phyloP scores from a whole-genome alignment of 2,888 invertebrate species.

The Cyclophora albipunctata region DNA sequence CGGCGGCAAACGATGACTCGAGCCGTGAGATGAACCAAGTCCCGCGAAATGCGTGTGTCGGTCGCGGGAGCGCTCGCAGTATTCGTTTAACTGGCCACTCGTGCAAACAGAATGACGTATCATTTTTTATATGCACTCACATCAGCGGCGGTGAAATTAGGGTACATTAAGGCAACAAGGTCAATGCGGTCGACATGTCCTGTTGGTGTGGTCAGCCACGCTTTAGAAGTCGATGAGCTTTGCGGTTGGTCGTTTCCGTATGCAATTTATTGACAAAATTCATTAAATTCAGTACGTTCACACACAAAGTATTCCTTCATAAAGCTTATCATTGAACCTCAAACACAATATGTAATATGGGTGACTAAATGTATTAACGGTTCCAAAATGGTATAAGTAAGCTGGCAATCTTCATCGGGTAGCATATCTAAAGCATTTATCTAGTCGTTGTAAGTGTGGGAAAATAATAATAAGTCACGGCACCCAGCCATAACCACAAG shows the following conservation, averaged over 20 bases:
- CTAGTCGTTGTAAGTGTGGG: slow-evolving; percentile 38
- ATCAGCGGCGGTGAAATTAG: slow-evolving; percentile 59
- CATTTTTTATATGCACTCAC: slow-evolving; percentile 56
- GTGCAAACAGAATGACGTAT: slow-evolving; percentile 68
- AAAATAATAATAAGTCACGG: slow-evolving; percentile 27
- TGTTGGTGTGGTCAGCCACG: slow-evolving; percentile 42
- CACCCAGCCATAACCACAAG: neutral
- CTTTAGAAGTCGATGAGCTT: slow-evolving; percentile 41
- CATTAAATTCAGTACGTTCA: slow-evolving; percentile 3
- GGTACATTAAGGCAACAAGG: slow-evolving; percentile 72
- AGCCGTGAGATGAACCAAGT: slow-evolving; percentile 27
- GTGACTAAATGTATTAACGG: slow-evolving; percentile 1
- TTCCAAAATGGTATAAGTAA: slow-evolving; percentile 1
- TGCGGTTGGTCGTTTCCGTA: slow-evolving; percentile 50
- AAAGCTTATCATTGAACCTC: neutral
- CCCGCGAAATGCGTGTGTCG: slow-evolving; percentile 42
- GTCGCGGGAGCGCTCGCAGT: slow-evolving; percentile 47
- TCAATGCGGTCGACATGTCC: slow-evolving; percentile 46
- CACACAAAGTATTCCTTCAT: neutral
- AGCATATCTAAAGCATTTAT: slow-evolving; percentile 34
- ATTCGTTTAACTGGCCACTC: slow-evolving; percentile 66
- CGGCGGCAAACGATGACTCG: slow-evolving; percentile 20
- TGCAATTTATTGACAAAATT: slow-evolving; percentile 13
- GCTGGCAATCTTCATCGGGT: no score
- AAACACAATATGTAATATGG: neutral